Evolutionary conservation across 2,797 vertebrate genomes (phyloP).

Genomic region (Carcharodon carcharias): DNA sequence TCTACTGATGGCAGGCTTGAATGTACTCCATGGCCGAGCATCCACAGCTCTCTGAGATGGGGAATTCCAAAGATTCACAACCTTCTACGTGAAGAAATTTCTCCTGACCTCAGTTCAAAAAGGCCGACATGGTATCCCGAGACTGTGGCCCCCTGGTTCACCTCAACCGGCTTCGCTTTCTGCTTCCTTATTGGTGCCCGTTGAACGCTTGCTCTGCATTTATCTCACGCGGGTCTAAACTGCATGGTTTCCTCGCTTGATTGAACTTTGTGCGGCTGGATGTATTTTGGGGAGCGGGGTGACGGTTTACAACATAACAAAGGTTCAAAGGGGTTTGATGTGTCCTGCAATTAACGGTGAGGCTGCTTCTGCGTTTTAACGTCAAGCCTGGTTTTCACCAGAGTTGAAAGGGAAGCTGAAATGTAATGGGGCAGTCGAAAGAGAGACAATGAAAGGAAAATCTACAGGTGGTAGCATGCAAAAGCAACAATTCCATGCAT

Average conservation of each 20-base stretch:
- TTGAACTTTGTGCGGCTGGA: conserved; percentile 74
- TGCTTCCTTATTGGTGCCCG: conserved; percentile 57
- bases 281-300: conserved; percentile 62
- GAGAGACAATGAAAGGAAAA: neutral
- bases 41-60: no score
- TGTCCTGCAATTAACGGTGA: conserved; percentile 71
- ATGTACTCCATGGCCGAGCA: no score
- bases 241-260: conserved; percentile 56
- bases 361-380: conserved; percentile 71
- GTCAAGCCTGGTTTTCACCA: conserved; percentile 70
- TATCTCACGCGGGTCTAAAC: conserved; percentile 67
- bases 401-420: conserved; percentile 62
- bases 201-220: conserved; percentile 66
- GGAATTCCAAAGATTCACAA: no score
- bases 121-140: no score
- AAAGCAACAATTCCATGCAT: neutral
- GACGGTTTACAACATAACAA: conserved; percentile 67
- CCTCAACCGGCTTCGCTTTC: conserved; percentile 45
- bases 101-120: no score
- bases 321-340: conserved; percentile 77
- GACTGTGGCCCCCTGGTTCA: no score
- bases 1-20: no score
- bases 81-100: no score
- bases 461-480: neutral
- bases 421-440: conserved; percentile 46